Evolutionary conservation across 2,113 vertebrate genomes (phyloP).

Genomic region (Bos indicus): DNA sequence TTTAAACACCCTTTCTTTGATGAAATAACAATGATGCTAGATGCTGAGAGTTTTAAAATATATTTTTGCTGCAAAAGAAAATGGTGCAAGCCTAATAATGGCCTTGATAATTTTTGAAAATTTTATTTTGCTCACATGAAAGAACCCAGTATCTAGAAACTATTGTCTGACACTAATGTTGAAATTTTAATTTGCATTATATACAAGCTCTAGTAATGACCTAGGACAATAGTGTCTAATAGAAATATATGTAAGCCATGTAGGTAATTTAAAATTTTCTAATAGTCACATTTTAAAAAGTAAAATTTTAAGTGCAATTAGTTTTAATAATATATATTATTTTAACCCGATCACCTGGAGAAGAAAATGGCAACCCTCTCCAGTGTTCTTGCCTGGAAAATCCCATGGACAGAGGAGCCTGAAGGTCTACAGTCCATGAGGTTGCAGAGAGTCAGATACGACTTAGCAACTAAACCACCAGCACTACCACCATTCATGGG

Average conservation of each 20-base stretch:
- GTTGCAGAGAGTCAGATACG: background rate
- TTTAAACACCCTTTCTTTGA: constrained; percentile 17
- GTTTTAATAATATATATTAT: background rate
- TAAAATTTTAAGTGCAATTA: background rate
- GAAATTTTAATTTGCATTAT: background rate
- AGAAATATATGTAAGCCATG: background rate
- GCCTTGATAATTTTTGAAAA: background rate
- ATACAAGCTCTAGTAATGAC: background rate
- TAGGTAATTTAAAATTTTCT: background rate
- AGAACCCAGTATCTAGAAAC: background rate
- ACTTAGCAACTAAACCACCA: background rate
- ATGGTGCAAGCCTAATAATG: background rate
- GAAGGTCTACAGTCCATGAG: background rate
- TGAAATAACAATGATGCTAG: background rate
- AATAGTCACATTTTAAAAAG: background rate
- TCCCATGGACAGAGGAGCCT: background rate
- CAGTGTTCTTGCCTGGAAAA: background rate
- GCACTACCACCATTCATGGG: background rate
- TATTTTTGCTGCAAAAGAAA: background rate
- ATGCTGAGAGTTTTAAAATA: background rate
- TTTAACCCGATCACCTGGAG: background rate
- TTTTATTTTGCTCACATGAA: background rate
- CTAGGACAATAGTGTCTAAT: background rate
- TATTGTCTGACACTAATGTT: background rate
- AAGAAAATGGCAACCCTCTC: background rate